Conservation (phyloP, 2,888 invertebrate species). For the Gandaritis pyraliata region DNA sequence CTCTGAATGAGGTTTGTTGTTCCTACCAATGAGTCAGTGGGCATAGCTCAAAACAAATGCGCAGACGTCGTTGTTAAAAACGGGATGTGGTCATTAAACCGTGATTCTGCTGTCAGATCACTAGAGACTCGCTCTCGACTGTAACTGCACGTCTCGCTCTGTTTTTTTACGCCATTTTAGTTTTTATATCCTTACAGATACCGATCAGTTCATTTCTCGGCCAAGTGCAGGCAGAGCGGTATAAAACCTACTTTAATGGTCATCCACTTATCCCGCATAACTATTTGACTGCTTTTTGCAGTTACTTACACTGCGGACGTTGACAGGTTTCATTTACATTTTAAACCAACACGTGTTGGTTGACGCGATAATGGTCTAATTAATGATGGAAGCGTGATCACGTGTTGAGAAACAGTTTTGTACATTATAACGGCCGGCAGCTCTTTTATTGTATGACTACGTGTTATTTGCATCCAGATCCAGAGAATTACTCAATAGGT, state of each 20-base stretch:
- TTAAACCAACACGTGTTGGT: slow-evolving; percentile 33
- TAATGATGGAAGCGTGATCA: slow-evolving; percentile 19
- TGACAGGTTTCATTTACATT: slow-evolving; percentile 47
- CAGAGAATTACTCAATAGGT: slow-evolving; percentile 1
- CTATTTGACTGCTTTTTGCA: slow-evolving; percentile 53
- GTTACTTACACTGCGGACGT: slow-evolving; percentile 42
- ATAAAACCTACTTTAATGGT: slow-evolving; percentile 33
- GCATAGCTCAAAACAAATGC: slow-evolving; percentile 73
- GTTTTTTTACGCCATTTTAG: slow-evolving; percentile 31
- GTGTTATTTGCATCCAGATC: slow-evolving; percentile 1
- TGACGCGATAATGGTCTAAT: slow-evolving; percentile 24
- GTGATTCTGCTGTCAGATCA: slow-evolving; percentile 72
- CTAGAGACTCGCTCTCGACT: slow-evolving; percentile 43
- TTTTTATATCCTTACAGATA: slow-evolving; percentile 37
- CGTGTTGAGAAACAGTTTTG: slow-evolving; percentile 16
- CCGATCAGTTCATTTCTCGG: slow-evolving; percentile 25
- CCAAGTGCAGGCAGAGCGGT: slow-evolving; percentile 24
- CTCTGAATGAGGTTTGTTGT: slow-evolving; percentile 73
- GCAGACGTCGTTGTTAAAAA: slow-evolving; percentile 70
- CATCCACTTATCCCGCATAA: slow-evolving; percentile 46
- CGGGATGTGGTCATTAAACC: slow-evolving; percentile 81
- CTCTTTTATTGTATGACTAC: slow-evolving; percentile 15
- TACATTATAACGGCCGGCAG: slow-evolving; percentile 22
- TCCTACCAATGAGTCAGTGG: slow-evolving; percentile 69
- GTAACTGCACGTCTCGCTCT: slow-evolving; percentile 25